Base-by-base conservation (phyloP, 2,113 vertebrate genomes). In the Sterna hirundo region DNA sequence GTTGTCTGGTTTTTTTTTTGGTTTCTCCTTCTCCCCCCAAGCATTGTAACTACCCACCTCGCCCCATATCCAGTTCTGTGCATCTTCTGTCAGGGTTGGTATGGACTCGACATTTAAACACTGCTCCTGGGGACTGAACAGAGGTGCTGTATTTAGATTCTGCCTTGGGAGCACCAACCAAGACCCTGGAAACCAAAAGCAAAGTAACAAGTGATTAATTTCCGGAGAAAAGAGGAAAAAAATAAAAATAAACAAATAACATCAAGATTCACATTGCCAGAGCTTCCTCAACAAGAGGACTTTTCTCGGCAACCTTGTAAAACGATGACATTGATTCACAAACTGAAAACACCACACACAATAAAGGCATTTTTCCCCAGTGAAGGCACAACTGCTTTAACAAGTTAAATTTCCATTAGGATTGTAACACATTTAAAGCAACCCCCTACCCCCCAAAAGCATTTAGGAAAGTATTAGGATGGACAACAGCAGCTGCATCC, bases 21-120 rank as follows among this genome's bases (percentile, higher is more conserved):
- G 11, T 57, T 58, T 14, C 42, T 11, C 19, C 3, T 40, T 47
- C 30, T 64, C 6, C 10, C 10, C 16, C 13, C 34, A 88, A 68
- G 44, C 51, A 77, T 27, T 26, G 2, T 16, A 68, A 52, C 68
- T 82, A 98, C 99, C 84, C 86, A 99, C 99, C 99, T 99, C 99
- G 98, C 83, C 99, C 99, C 97, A 99, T 98, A 97, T 99, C 99
- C 98, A 99, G 98, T 97, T 99, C 99, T 21, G 99, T 99, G 98
- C 99, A 99, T 96, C 99, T 99, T 89, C 98, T 98, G 32, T 99
- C 99, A 5, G 99, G 99, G 96, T 99, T 99, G 97, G 99, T 99
- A 95, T 99, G 99, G 92, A 99, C 95, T 18, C 99, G 98, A 92
- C 99, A 99, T 96, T 99, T 99, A 92, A 98, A 99, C 42, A 99